Conservation (phyloP, 53 echinoderm and acorn worm genomes). For the Mesocentrotus franciscanus region DNA sequence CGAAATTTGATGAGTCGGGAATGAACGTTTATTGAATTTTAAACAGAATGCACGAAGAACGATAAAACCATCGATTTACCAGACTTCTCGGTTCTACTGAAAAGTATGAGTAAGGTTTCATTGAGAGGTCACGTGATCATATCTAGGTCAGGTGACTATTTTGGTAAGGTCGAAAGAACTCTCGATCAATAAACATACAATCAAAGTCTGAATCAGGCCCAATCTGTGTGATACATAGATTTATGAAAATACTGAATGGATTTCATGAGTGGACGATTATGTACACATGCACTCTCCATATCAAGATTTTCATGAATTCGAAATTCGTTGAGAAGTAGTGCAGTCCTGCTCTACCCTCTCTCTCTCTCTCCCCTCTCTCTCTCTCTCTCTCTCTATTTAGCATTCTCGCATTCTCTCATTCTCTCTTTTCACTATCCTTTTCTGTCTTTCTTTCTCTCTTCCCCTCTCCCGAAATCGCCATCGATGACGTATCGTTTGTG, state of each 20-base stretch:
- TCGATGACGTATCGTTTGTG: slow-evolving; percentile 29
- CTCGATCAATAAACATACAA: slow-evolving; percentile 42
- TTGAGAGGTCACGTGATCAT: slow-evolving; percentile 35
- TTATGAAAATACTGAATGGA: slow-evolving; percentile 52
- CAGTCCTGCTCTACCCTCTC: neutral
- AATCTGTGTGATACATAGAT: slow-evolving; percentile 1
- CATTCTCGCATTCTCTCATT: neutral
- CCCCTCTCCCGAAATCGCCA: neutral
- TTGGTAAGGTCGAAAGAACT: slow-evolving; percentile 61
- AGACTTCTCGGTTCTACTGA: neutral
- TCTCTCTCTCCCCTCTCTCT: neutral
- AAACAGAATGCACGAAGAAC: neutral
- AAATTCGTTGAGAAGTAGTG: slow-evolving; percentile 18
- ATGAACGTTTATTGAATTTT: slow-evolving; percentile 9
- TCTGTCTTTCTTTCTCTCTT: neutral
- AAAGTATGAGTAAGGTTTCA: neutral
- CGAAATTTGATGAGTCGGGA: neutral
- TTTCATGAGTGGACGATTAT: slow-evolving; percentile 32
- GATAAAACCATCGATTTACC: neutral
- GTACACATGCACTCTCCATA: neutral
- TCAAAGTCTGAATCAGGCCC: slow-evolving; percentile 23
- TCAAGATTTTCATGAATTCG: slow-evolving; percentile 1
- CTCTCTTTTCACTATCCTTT: neutral
- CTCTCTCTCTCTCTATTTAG: neutral
- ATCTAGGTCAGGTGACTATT: slow-evolving; percentile 19